phyloP scores from a whole-genome alignment of 2,888 invertebrate species.

The Eupelmus urozonus region DNA sequence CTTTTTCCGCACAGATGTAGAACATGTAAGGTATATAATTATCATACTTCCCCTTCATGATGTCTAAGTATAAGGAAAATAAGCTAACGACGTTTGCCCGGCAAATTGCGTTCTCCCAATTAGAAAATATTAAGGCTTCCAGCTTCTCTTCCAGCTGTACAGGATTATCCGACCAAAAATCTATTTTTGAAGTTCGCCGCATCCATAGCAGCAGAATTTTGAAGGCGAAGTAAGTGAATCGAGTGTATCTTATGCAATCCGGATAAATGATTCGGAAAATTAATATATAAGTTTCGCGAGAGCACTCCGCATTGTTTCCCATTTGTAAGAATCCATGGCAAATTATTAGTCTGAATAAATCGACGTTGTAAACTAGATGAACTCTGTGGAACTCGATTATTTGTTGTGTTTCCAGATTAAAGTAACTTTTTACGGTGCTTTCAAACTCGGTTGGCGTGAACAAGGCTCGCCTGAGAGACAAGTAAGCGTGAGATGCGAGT shows the following conservation, averaged over 20 bases:
- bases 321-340: constrained; percentile 69
- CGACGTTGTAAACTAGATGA: constrained; percentile 61
- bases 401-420: constrained; percentile 57
- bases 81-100: constrained; percentile 78
- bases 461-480: constrained; percentile 62
- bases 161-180: constrained; percentile 70
- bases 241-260: constrained; percentile 79
- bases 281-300: constrained; percentile 67
- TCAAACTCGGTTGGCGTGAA: constrained; percentile 51
- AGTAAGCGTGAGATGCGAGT: constrained; percentile 68
- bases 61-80: constrained; percentile 76
- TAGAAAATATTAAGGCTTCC: constrained; percentile 79
- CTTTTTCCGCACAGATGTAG: constrained; percentile 67
- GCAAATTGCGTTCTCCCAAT: constrained; percentile 82
- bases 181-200: constrained; percentile 75
- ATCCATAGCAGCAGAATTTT: constrained; percentile 78
- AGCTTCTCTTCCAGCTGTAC: constrained; percentile 76
- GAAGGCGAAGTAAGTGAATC: constrained; percentile 79
- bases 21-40: constrained; percentile 68
- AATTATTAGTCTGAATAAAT: constrained; percentile 67
- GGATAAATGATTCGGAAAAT: constrained; percentile 72
- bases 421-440: constrained; percentile 59
- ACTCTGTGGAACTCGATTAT: constrained; percentile 61
- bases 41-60: constrained; percentile 68
- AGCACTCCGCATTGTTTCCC: constrained; percentile 59